Conservation (phyloP, 64 coral and sea anemone genomes). For the Actinia tenebrosa region DNA sequence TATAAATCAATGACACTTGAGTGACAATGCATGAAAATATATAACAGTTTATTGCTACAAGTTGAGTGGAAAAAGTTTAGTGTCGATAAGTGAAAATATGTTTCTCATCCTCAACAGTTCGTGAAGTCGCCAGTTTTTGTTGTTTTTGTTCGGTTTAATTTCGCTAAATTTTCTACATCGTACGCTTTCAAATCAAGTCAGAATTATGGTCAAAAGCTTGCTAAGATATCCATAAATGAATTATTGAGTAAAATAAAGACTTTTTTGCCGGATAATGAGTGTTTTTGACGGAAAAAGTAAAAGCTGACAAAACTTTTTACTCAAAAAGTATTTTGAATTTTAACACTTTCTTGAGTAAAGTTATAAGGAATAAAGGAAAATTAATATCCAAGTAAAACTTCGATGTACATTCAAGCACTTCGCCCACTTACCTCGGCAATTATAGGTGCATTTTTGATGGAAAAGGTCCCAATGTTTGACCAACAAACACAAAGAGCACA, state of each 20-base stretch:
- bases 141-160: background rate
- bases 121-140: background rate
- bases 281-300: background rate
- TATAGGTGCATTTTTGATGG: background rate
- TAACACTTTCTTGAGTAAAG: background rate
- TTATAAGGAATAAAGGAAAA: background rate
- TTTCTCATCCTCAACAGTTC: background rate
- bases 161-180: background rate
- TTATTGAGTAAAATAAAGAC: background rate
- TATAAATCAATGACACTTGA: background rate
- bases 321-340: background rate
- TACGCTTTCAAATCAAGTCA: background rate
- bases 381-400: background rate
- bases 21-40: background rate
- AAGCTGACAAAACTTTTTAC: background rate
- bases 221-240: background rate
- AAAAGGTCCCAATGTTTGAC: constrained; percentile 1
- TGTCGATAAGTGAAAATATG: background rate
- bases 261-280: background rate
- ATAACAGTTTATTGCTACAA: background rate
- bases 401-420: background rate
- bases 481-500: constrained; percentile 50
- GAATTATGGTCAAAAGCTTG: background rate
- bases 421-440: background rate
- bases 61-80: background rate